phyloP scores from a whole-genome alignment of 2,797 vertebrate species.

The Podarcis lilfordi region DNA sequence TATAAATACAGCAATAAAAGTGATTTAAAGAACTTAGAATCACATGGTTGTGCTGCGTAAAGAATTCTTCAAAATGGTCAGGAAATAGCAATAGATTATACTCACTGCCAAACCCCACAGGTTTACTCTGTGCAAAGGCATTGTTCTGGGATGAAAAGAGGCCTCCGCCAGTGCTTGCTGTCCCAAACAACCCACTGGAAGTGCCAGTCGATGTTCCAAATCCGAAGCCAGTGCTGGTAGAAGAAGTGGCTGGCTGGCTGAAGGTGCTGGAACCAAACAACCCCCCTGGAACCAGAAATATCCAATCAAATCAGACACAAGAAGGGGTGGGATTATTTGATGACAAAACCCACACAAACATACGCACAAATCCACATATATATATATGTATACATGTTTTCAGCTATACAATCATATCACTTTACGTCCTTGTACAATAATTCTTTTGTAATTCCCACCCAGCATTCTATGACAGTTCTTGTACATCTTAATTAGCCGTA shows the following conservation, averaged over 20 bases:
- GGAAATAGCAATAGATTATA: background rate
- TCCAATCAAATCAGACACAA: background rate
- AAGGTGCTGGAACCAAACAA: constrained; percentile 92
- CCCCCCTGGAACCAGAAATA: constrained; percentile 79
- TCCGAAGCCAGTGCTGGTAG: constrained; percentile 90
- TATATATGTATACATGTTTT: too few relatives aligned
- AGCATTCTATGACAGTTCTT: too few relatives aligned
- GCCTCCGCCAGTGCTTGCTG: constrained; percentile 83
- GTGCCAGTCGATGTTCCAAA: constrained; percentile 89
- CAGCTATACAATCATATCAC: too few relatives aligned
- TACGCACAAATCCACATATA: too few relatives aligned
- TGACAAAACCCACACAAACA: too few relatives aligned
- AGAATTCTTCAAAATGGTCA: too few relatives aligned
- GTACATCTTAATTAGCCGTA: too few relatives aligned
- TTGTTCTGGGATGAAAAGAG: constrained; percentile 94
- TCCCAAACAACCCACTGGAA: constrained; percentile 89
- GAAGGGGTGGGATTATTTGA: too few relatives aligned
- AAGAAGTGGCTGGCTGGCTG: constrained; percentile 91
- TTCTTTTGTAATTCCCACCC: too few relatives aligned
- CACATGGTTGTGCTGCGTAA: accelerated
- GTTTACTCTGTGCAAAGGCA: constrained; percentile 92
- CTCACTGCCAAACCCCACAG: constrained; percentile 93
- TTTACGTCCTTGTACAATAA: too few relatives aligned
- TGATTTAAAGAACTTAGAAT: too few relatives aligned
- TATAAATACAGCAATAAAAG: too few relatives aligned